Base-by-base conservation (phyloP, 1,140 invertebrate genomes). In the Bombus balteatus region DNA sequence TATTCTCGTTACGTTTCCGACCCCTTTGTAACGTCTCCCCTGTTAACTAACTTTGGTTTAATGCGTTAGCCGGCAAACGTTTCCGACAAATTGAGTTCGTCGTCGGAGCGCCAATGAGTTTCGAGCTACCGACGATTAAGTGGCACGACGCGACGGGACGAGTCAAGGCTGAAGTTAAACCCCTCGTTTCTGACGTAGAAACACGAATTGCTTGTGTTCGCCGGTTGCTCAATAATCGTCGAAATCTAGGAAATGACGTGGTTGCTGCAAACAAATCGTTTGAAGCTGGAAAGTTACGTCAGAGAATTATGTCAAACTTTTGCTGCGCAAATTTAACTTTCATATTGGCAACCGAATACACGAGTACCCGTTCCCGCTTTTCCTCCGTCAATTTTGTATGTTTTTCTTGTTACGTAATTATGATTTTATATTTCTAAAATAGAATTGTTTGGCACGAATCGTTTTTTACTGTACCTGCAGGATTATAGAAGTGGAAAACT, bases 1-100 rank as follows among this genome's bases (percentile, higher is more conserved):
- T 83, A 88, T 89, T 62, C 83, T 86, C 75, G 87, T 89, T 89
- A 83, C 79, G 68, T 77, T 76, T 47, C 78, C 59, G 62, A 43
- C 34, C 83, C 66, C 77, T 68, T 83, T 83, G 80, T 74, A 81
- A 83, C 78, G 81, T 88, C 39, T 74, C 37, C 39, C 66, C 68
- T 57, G 65, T 71, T 71, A 86, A 89, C 70, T 71, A 79, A 79
- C 47, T 62, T 32, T 70, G 53, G 76, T 72, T 80, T 80, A 85
- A 80, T 37, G 79, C 88, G 22, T 62, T 39, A 80, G 75, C 43
- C 37, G 62, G 81, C 87, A 80, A 88, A 86, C 79, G 82, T 82
- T 80, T 75, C 74, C 81, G 80, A 85, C 87, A 71, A 86, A 89
- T 89, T 70, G 75, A 86, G 57, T 89, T 71, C 74, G 47, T 39